phyloP scores from a whole-genome alignment of 2,797 vertebrate genomes.

The Catharus ustulatus region DNA sequence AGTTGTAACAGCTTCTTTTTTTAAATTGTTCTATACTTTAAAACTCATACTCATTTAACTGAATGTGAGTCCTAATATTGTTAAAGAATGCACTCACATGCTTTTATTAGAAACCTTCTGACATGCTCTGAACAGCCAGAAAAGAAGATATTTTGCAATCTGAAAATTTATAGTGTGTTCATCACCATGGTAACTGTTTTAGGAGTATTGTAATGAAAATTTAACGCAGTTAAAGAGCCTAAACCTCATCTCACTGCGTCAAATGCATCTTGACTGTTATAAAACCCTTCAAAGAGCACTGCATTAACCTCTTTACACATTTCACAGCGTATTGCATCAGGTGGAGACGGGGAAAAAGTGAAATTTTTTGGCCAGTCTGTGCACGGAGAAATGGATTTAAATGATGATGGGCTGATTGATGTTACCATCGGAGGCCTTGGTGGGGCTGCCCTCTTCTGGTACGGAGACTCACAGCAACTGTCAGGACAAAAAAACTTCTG shows the following conservation, averaged over 20 bases:
- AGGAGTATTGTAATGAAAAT: neutral
- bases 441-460: slow-evolving; percentile 96
- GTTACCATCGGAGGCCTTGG: slow-evolving; percentile 95
- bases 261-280: neutral
- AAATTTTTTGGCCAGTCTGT: slow-evolving; percentile 98
- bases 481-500: neutral
- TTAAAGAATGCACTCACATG: neutral
- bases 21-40: neutral
- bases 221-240: neutral
- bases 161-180: neutral
- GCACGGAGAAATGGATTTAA: slow-evolving; percentile 95
- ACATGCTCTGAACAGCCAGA: neutral
- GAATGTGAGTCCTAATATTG: neutral
- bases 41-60: neutral
- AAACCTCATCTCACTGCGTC: neutral
- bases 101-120: neutral
- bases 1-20: neutral
- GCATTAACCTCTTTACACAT: neutral
- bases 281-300: neutral
- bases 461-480: slow-evolving; percentile 50
- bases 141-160: neutral
- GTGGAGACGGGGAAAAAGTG: slow-evolving; percentile 88
- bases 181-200: neutral
- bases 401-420: slow-evolving; percentile 91
- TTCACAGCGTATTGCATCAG: slow-evolving; percentile 89